Evolutionary conservation across 2,888 invertebrate genomes (phyloP).

Genomic region (Heliconius aoede): DNA sequence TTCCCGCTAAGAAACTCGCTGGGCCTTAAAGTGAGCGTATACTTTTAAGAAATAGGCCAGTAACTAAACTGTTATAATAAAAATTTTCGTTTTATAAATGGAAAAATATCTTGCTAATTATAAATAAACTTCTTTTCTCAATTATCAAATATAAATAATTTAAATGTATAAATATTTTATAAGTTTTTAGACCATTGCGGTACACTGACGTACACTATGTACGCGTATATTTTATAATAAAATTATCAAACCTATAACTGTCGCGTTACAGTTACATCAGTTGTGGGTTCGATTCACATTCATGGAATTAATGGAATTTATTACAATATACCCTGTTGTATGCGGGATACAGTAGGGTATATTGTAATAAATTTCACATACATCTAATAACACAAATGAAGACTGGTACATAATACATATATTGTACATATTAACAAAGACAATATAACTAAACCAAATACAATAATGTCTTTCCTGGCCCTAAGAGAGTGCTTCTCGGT

Average conservation of each 20-base stretch:
- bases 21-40: slow-evolving; percentile 31
- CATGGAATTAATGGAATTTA: too few species aligned
- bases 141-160: too few species aligned
- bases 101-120: neutral
- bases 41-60: neutral
- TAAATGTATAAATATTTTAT: too few species aligned
- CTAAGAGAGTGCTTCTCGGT: slow-evolving; percentile 51
- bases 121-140: too few species aligned
- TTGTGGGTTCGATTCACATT: too few species aligned
- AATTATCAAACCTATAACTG: too few species aligned
- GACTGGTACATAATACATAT: neutral
- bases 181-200: too few species aligned
- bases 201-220: too few species aligned
- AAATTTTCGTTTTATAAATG: neutral
- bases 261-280: too few species aligned
- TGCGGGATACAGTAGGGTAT: too few species aligned
- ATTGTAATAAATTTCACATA: neutral
- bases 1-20: slow-evolving; percentile 45
- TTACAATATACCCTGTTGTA: too few species aligned
- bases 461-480: slow-evolving; percentile 38
- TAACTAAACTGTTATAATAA: neutral
- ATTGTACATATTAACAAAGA: neutral
- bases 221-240: too few species aligned
- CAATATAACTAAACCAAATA: neutral
- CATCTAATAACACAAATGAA: neutral